A percentile compares a stretch with the other conserved stretches of the same genome.
phyloP scores from a whole-genome alignment of 2,113 vertebrate genomes.

The Labrus mixtus region DNA sequence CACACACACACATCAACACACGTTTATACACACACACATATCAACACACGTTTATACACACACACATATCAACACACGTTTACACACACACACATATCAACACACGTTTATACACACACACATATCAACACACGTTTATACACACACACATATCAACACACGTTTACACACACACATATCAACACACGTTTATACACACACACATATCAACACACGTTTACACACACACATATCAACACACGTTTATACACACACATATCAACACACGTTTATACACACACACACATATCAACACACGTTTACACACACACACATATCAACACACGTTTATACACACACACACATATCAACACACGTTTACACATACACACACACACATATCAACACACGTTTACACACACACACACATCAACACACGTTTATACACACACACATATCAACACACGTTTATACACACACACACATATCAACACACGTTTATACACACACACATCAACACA shows the following conservation, averaged over 20 bases:
- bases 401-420: not conserved
- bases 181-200: not conserved
- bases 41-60: too few relatives aligned
- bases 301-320: conserved; percentile 7
- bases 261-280: conserved; percentile 2
- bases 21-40: conserved; percentile 6
- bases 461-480: not conserved
- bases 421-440: conserved; percentile 7
- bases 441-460: too few relatives aligned
- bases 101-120: conserved; percentile 3
- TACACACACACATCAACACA: conserved; percentile 8
- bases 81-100: conserved; percentile 14
- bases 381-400: too few relatives aligned
- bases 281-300: not conserved
- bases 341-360: not conserved
- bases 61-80: not conserved
- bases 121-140: not conserved
- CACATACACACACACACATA: conserved; percentile 7
- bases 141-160: conserved; percentile 14
- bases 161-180: conserved; percentile 16
- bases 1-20: not conserved
- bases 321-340: too few relatives aligned
- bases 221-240: not conserved
- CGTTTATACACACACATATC: conserved; percentile 9
- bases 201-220: too few relatives aligned